Percentiles rank a stretch among this genome's conserved stretches.
Conservation (phyloP, 2,113 vertebrate genomes). For the Bubalus kerabau region DNA sequence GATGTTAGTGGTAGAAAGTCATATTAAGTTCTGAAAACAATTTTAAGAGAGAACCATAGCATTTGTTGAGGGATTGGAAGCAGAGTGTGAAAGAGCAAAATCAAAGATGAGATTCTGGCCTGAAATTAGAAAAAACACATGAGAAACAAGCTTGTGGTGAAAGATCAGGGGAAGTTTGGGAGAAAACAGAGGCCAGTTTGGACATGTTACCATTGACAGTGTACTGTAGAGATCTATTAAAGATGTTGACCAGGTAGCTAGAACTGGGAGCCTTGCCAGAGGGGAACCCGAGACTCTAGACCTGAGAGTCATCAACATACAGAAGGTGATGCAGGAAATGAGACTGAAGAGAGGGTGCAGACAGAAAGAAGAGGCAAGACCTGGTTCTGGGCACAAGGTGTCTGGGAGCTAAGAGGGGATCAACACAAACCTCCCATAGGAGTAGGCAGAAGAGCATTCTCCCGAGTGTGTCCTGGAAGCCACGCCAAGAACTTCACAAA, state of each 20-base stretch:
- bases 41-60: not conserved
- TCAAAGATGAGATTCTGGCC: not conserved
- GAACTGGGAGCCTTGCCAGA: not conserved
- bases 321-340: not conserved
- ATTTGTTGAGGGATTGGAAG: not conserved
- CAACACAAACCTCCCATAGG: not conserved
- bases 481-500: not conserved
- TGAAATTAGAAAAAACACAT: not conserved
- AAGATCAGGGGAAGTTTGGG: not conserved
- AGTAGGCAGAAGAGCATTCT: fast-evolving
- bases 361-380: not conserved
- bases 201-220: not conserved
- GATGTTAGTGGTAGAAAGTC: not conserved
- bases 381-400: not conserved
- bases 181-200: not conserved
- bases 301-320: not conserved
- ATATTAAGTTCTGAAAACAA: not conserved
- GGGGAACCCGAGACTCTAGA: not conserved
- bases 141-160: not conserved
- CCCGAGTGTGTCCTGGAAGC: not conserved
- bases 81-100: not conserved
- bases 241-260: not conserved
- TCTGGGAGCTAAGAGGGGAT: not conserved
- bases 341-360: not conserved
- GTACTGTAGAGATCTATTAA: not conserved